A percentile compares a stretch with the other conserved stretches of the same genome.
Conservation (phyloP, 2,888 invertebrate genomes). For the Trichopria drosophilae region DNA sequence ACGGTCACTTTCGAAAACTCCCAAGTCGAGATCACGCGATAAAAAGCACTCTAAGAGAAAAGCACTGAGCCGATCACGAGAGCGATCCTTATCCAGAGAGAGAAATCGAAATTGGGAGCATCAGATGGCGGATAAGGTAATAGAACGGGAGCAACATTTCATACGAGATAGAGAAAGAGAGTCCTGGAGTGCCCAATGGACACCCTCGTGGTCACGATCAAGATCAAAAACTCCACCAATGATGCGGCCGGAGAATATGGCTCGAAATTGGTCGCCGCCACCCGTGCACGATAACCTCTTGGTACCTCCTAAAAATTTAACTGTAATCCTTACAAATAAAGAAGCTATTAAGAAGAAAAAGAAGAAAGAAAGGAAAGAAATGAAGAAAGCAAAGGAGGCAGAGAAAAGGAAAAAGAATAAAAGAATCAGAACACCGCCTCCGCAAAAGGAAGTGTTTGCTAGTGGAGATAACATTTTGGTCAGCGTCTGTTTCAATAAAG, state of each 20-base stretch:
- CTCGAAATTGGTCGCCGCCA: constrained; percentile 66
- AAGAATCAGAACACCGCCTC: constrained; percentile 63
- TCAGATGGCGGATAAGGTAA: constrained; percentile 38
- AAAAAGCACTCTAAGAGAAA: constrained; percentile 56
- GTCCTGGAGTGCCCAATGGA: constrained; percentile 57
- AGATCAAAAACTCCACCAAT: constrained; percentile 60
- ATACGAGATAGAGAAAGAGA: constrained; percentile 41
- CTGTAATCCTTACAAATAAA: constrained; percentile 66
- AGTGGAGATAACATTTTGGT: constrained; percentile 92
- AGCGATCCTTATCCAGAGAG: constrained; percentile 47
- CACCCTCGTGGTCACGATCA: constrained; percentile 66
- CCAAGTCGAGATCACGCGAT: constrained; percentile 49
- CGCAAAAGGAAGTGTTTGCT: constrained; percentile 88
- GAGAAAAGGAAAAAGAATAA: constrained; percentile 58
- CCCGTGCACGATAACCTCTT: constrained; percentile 51
- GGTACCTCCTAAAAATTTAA: constrained; percentile 62
- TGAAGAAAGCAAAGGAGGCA: constrained; percentile 48
- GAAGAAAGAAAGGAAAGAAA: constrained; percentile 58
- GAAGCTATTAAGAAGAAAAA: constrained; percentile 60
- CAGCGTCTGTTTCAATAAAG: constrained; percentile 85
- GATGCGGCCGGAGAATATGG: constrained; percentile 35
- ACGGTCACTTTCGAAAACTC: constrained; percentile 48
- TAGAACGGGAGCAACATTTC: constrained; percentile 42
- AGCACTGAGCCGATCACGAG: constrained; percentile 43
- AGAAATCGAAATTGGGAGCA: constrained; percentile 50